A percentile compares a stretch with the other conserved stretches of the same genome.
These are phyloP conservation scores for Anthopleura sola DNA, from an alignment of 64 coral and sea anemone genomes.

Conservation along the genomic window DNA sequence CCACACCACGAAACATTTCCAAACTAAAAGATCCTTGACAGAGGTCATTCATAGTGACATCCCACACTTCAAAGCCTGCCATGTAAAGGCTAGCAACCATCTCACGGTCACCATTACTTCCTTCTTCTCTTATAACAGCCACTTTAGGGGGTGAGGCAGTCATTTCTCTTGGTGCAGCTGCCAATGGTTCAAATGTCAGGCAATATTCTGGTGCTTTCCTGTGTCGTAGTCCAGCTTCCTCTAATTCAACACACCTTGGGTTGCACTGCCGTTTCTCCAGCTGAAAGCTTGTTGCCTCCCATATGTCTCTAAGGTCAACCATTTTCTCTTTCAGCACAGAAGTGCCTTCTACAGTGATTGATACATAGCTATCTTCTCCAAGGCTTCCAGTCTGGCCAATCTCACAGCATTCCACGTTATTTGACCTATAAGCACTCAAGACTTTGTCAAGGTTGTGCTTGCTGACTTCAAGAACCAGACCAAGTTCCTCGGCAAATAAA, in stretches of 20 bases:
- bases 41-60: conserved; percentile 89
- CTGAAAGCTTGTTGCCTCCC: conserved; percentile 98
- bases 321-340: conserved; percentile 85
- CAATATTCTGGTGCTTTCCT: conserved; percentile 77
- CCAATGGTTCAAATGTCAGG: conserved; percentile 63
- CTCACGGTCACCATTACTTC: conserved; percentile 95
- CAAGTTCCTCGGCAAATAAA: conserved; percentile 92
- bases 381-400: conserved; percentile 65
- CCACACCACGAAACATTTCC: conserved; percentile 85
- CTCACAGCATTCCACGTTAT: conserved; percentile 42
- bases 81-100: conserved; percentile 89
- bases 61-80: conserved; percentile 94
- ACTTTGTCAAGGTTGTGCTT: conserved; percentile 59
- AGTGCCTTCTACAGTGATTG: conserved; percentile 50
- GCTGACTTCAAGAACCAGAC: conserved; percentile 79
- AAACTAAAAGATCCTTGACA: conserved; percentile 61
- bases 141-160: conserved; percentile 53
- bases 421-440: conserved; percentile 34
- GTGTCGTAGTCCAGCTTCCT: conserved; percentile 63
- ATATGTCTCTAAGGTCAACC: conserved; percentile 80
- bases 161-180: not conserved
- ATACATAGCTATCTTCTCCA: conserved; percentile 56
- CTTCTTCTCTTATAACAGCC: conserved; percentile 92
- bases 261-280: conserved; percentile 80
- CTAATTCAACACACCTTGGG: conserved; percentile 76